These are phyloP conservation scores for Antheraea pernyi DNA, from an alignment of 1,140 invertebrate genomes.

Conservation along the genomic window DNA sequence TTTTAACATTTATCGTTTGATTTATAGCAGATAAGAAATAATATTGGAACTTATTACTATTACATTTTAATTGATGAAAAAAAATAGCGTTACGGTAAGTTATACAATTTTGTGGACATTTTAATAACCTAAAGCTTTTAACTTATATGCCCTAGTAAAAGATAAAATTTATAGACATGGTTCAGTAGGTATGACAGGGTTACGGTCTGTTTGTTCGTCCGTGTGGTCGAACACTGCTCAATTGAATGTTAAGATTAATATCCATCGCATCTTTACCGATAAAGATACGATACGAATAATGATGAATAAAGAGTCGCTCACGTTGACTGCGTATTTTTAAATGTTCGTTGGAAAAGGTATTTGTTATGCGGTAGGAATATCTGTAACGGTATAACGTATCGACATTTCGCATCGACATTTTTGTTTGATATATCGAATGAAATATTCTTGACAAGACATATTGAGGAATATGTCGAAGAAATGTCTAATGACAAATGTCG, in stretches of 20 bases:
- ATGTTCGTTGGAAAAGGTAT: neutral
- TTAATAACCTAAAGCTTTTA: conserved; percentile 71
- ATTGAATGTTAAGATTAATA: conserved; percentile 71
- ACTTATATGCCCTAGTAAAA: conserved; percentile 66
- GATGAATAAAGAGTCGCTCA: conserved; percentile 34
- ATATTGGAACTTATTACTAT: conserved; percentile 44
- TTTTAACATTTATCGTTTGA: neutral
- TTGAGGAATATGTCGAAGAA: too few relatives aligned
- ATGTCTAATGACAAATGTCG: too few relatives aligned
- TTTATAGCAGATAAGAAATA: conserved; percentile 60
- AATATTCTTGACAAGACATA: too few relatives aligned
- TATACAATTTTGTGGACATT: conserved; percentile 74
- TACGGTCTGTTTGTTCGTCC: conserved; percentile 70
- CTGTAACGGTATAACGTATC: neutral
- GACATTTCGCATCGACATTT: neutral
- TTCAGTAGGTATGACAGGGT: conserved; percentile 71
- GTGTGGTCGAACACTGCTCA: conserved; percentile 71
- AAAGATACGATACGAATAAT: too few relatives aligned
- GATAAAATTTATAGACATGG: conserved; percentile 49
- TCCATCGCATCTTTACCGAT: conserved; percentile 43
- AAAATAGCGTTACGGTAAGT: too few relatives aligned
- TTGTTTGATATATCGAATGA: neutral
- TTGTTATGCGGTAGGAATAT: neutral
- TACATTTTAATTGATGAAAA: too few relatives aligned
- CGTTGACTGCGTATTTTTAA: conserved; percentile 27